phyloP scores from a whole-genome alignment of 2,113 vertebrate genomes.

The Sebastes schlegelii region DNA sequence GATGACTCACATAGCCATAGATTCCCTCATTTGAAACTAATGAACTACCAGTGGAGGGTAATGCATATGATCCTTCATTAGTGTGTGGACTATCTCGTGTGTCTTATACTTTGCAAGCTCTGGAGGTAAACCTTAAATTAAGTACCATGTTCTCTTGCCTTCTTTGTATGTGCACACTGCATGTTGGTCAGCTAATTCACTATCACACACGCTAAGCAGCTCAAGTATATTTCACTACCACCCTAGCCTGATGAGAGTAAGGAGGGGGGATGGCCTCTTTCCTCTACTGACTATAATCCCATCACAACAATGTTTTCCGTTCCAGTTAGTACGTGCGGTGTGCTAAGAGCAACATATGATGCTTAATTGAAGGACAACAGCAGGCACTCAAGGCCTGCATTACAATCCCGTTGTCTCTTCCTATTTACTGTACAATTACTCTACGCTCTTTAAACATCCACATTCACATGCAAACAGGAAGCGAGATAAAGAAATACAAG shows the following conservation, averaged over 20 bases:
- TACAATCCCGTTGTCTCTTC: conserved; percentile 1
- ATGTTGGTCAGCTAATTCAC: conserved; percentile 28
- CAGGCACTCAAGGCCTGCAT: conserved; percentile 12
- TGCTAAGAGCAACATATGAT: background rate
- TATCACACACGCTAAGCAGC: conserved; percentile 38
- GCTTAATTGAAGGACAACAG: conserved; percentile 11
- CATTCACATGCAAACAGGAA: background rate
- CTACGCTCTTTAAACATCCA: background rate
- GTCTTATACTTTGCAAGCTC: background rate
- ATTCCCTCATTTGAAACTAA: conserved; percentile 60
- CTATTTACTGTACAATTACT: conserved; percentile 18
- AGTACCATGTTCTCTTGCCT: background rate
- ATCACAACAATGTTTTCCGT: background rate
- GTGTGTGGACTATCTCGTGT: background rate
- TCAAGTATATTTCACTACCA: conserved; percentile 45
- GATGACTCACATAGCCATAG: conserved; percentile 4
- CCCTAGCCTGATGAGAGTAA: conserved; percentile 16
- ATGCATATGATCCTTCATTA: conserved; percentile 7
- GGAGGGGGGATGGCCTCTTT: conserved; percentile 14
- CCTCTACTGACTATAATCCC: background rate
- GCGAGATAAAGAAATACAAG: too few relatives aligned
- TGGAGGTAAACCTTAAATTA: background rate
- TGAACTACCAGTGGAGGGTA: conserved; percentile 23
- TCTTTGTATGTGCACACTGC: background rate
- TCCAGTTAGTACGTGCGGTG: background rate